Base-by-base conservation (phyloP, 2,888 invertebrate species). In the Cantharis rufa region DNA sequence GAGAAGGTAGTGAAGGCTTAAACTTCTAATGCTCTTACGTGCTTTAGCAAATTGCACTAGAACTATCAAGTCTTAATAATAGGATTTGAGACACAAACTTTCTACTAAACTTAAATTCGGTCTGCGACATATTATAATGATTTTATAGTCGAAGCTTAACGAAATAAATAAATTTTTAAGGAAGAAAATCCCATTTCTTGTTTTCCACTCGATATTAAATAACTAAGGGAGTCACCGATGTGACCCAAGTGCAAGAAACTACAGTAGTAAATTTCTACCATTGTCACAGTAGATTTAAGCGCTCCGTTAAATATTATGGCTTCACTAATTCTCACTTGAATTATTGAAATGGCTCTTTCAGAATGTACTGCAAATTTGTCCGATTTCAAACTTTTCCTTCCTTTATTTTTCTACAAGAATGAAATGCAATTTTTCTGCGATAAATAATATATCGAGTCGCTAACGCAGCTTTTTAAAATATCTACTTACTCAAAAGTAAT, bases 231-330 rank as follows among this genome's bases (percentile, higher is more conserved):
- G 68, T 74, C 71, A 69, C 71, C 28, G 27, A 64, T 71, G 77
- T 70, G 62, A 18, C 21, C 69, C 69, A 63, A 77, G 62, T 76
- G 72, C 70, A 76, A 76, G 74, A 73, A 77, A 76, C 73, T 78
- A 71, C 71, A 21, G 74, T 63, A 73, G 74, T 79, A 79, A 79
- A 79, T 79, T 79, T 70, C 64, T 69, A 66, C 63, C 68, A 76
- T 74, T 79, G 79, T 78, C 78, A 71, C 76, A 74, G 77, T 76
- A 74, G 78, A 79, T 76, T 75, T 71, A 61, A 72, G 72, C 74
- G 74, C 72, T 75, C 79, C 81, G 79, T 81, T 81, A 82, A 82
- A 82, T 82, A 82, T 82, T 81, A 82, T 78, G 82, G 80, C 80
- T 78, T 77, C 71, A 77, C 80, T 80, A 81, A 80, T 81, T 79